Evolutionary conservation across 2,888 invertebrate genomes (phyloP), one percentile per base, ranked within the genome.

Genomic region (Polydrusus pterygomalis): DNA sequence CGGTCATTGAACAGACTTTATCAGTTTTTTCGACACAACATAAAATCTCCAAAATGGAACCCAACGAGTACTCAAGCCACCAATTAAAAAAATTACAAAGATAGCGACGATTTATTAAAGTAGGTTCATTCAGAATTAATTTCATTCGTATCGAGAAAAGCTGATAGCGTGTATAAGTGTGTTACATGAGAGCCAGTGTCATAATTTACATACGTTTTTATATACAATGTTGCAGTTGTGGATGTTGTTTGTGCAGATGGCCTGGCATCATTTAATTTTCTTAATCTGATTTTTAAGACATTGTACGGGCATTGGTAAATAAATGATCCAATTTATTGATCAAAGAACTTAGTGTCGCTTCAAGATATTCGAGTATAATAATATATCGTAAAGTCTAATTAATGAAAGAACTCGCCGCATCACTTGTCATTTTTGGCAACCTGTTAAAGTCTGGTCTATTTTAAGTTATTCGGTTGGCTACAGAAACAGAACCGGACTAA

Each of bases 161-260:
- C 30, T 54, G 54, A 54, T 54, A 30, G 30, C 54, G 17, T 54
- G n/a, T n/a, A n/a, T n/a, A 54, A 54, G 54, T 54, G 30, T 54
- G 54, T 30, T 54, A 54, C 30, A 25, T 25, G 25, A 30, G 25
- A 30, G 25, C 18, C 6, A 13, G 18, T 18, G 51, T 54, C 25
- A 54, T 54, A 54, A 54, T 54, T 54, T 30, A 30, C 54, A 54
- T 10, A 20, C 20, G 2, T 40, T 40, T 40, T 40, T 40, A 40
- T 1, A 17, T 51, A 54, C 54, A 54, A 54, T 54, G 54, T 54
- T 54, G 30, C 25, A n/a, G 54, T 30, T 25, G 0, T 18, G 18
- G 45, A 45, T 15, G n/a, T 2, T 45, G n/a, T 15, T 25, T n/a
- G 1, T 3, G 45, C n/a, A n/a, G 45, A 1, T 5, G 45, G 2